Conservation (phyloP, 2,888 invertebrate genomes). For the Nipponacmea schrenckii region DNA sequence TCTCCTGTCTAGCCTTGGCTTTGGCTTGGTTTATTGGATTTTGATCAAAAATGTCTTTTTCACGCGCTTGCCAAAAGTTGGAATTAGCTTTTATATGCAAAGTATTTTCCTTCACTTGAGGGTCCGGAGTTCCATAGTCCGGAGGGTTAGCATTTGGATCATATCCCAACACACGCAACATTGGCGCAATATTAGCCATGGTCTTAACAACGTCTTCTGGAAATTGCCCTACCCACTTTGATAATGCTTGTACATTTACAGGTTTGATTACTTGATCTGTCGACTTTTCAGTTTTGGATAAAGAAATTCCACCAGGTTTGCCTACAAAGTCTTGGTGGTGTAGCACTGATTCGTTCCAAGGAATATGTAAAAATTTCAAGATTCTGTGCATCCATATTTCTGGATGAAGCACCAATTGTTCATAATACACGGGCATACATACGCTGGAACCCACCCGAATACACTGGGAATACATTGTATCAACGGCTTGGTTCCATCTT, state of each 20-base stretch:
- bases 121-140: constrained; percentile 86
- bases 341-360: constrained; percentile 94
- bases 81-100: constrained; percentile 66
- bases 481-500: constrained; percentile 96
- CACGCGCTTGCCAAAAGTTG: constrained; percentile 61
- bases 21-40: background rate
- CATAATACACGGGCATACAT: constrained; percentile 93
- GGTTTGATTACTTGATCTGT: constrained; percentile 99
- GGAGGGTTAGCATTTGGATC: constrained; percentile 97
- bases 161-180: constrained; percentile 87
- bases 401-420: constrained; percentile 95
- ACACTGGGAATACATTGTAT: constrained; percentile 78
- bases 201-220: constrained; percentile 88
- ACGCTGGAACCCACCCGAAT: constrained; percentile 66
- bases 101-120: constrained; percentile 70
- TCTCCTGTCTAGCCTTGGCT: background rate
- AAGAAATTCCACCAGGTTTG: constrained; percentile 90
- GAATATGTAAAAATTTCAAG: constrained; percentile 86
- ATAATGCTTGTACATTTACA: constrained; percentile 92
- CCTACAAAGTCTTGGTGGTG: constrained; percentile 98
- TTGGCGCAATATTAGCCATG: constrained; percentile 93
- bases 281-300: constrained; percentile 96
- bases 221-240: constrained; percentile 70
- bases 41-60: constrained; percentile 43
- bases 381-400: constrained; percentile 87